Percentiles rank a stretch among this genome's conserved stretches.
phyloP scores from a whole-genome alignment of 2,797 vertebrate species.

The Syndactyla subalaris region DNA sequence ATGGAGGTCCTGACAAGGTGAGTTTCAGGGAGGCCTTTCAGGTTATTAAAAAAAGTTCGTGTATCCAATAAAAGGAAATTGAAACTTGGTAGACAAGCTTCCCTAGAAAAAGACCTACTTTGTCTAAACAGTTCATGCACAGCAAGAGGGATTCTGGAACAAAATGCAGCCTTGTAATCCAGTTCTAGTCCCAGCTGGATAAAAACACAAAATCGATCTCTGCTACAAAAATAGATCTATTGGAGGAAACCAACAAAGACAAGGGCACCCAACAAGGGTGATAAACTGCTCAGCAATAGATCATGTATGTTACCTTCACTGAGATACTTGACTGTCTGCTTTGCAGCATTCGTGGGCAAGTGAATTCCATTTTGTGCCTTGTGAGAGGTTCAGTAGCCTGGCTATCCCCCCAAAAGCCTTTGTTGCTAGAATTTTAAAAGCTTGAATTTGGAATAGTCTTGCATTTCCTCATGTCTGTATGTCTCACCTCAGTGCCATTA shows the following conservation, averaged over 20 bases:
- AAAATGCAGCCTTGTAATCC: background rate
- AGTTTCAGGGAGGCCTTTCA: background rate
- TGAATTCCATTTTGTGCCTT: background rate
- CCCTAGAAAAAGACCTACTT: constrained; percentile 36
- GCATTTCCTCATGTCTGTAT: constrained; percentile 47
- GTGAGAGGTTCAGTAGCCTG: background rate
- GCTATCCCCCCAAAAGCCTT: background rate
- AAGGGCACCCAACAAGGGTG: background rate
- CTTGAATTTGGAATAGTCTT: constrained; percentile 33
- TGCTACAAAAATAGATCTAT: background rate
- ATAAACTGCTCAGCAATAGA: background rate
- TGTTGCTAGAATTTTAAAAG: constrained; percentile 34
- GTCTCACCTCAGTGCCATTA: constrained; percentile 54
- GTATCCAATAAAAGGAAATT: constrained; percentile 32
- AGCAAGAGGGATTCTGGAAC: constrained; percentile 44
- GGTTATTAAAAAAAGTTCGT: background rate
- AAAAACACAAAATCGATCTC: background rate
- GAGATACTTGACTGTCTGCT: background rate
- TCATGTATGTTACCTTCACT: accelerated
- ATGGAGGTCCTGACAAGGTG: background rate
- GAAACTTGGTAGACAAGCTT: constrained; percentile 10
- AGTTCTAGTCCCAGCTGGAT: background rate
- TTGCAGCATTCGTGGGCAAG: background rate
- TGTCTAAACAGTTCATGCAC: constrained; percentile 31
- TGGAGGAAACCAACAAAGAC: background rate